Conservation (phyloP, 2,797 vertebrate species). For the Tragelaphus eurycerus region DNA sequence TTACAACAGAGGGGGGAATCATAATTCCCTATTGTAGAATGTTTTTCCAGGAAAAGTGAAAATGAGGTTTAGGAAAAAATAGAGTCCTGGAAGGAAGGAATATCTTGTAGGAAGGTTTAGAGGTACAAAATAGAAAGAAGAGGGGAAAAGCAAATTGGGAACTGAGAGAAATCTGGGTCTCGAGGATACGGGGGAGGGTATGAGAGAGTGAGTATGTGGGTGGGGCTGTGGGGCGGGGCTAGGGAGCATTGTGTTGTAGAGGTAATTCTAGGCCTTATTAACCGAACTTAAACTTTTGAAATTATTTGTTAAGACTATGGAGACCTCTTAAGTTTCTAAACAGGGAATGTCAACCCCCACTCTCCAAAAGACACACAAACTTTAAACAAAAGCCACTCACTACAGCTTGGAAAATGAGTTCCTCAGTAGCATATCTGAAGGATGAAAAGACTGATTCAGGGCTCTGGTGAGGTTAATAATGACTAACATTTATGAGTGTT, state of each 20-base stretch:
- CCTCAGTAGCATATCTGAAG: neutral
- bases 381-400: neutral
- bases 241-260: neutral
- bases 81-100: neutral
- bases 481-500: neutral
- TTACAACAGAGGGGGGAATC: neutral
- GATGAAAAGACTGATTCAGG: neutral
- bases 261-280: neutral
- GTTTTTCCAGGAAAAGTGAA: neutral
- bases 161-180: neutral
- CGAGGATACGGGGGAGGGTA: neutral
- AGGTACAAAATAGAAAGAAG: neutral
- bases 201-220: too few relatives aligned
- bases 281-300: neutral
- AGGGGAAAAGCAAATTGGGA: neutral
- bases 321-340: neutral
- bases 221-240: neutral
- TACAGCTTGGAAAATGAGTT: neutral
- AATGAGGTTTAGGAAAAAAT: neutral
- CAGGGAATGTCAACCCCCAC: neutral
- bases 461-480: neutral
- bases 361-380: too few relatives aligned
- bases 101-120: neutral
- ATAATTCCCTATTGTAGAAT: neutral
- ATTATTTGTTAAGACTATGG: neutral